These are phyloP conservation scores for Albula glossodonta DNA, from an alignment of 2,113 vertebrate species.

Conservation along the genomic window DNA sequence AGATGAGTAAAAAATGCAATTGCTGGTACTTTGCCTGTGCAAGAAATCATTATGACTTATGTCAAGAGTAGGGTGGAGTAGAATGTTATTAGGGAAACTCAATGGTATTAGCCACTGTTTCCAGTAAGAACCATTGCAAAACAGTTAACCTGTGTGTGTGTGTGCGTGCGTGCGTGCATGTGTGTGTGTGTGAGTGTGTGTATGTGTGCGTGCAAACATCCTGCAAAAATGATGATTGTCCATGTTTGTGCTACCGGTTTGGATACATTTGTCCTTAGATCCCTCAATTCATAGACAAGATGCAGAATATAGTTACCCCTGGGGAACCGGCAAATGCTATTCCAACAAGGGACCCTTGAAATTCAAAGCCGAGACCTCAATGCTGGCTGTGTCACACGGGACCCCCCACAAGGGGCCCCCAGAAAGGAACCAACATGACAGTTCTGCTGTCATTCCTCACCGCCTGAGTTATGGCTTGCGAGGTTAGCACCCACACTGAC, in stretches of 20 bases:
- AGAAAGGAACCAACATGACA: background rate
- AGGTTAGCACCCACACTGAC: background rate
- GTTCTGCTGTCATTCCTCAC: background rate
- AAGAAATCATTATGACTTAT: background rate
- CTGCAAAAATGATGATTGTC: too few relatives aligned
- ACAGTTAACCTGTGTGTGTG: background rate
- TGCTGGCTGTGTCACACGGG: background rate
- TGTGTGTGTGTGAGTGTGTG: too few relatives aligned
- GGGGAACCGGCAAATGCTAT: background rate
- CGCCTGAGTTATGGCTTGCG: background rate
- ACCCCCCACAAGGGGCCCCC: background rate
- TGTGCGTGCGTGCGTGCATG: background rate
- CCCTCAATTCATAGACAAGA: background rate
- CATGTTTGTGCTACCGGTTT: background rate
- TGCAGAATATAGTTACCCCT: background rate
- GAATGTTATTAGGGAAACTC: background rate
- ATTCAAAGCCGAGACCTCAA: background rate
- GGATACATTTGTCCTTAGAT: background rate
- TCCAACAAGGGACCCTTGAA: background rate
- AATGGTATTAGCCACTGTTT: background rate
- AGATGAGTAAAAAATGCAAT: too few relatives aligned
- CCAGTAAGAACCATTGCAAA: background rate
- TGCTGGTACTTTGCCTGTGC: too few relatives aligned
- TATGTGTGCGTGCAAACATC: background rate
- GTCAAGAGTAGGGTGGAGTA: background rate